A percentile compares a stretch with the other conserved stretches of the same genome.
Conservation (phyloP, 2,888 invertebrate genomes). For the Euphydryas editha region DNA sequence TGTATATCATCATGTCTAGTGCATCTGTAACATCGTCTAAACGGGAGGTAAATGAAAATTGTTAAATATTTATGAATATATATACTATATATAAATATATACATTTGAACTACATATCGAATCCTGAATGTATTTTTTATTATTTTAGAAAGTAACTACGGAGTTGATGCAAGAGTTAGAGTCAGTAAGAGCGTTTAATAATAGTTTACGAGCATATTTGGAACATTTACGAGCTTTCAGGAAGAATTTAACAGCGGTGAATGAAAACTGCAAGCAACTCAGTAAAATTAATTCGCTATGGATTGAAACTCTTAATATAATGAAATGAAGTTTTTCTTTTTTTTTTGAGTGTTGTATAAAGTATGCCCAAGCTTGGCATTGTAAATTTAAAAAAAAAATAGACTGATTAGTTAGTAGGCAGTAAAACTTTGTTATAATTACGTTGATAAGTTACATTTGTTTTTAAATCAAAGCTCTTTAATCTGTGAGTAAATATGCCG, state of each 20-base stretch:
- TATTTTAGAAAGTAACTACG: constrained; percentile 55
- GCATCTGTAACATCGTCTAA: constrained; percentile 56
- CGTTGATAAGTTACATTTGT: too few species aligned
- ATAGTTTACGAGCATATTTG: constrained; percentile 58
- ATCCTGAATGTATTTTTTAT: constrained; percentile 9
- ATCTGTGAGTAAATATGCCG: too few species aligned
- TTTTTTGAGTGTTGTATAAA: neutral
- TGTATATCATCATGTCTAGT: constrained; percentile 48
- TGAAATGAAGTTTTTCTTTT: constrained; percentile 37
- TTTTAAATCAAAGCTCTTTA: too few species aligned
- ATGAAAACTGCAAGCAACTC: constrained; percentile 61
- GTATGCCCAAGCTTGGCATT: neutral
- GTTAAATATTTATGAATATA: too few species aligned
- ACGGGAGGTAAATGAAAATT: constrained; percentile 50
- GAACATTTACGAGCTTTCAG: constrained; percentile 59
- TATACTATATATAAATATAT: too few species aligned
- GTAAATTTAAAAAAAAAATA: neutral
- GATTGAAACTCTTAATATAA: constrained; percentile 53
- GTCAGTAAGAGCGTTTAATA: constrained; percentile 60
- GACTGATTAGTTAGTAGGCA: too few species aligned
- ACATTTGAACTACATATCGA: neutral
- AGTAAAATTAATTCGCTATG: constrained; percentile 65
- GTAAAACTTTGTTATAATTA: too few species aligned
- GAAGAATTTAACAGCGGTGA: constrained; percentile 55
- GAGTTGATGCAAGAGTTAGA: constrained; percentile 66